These are phyloP conservation scores for Seriola dumerili DNA, from an alignment of 2,113 vertebrate species.

Conservation along the genomic window DNA sequence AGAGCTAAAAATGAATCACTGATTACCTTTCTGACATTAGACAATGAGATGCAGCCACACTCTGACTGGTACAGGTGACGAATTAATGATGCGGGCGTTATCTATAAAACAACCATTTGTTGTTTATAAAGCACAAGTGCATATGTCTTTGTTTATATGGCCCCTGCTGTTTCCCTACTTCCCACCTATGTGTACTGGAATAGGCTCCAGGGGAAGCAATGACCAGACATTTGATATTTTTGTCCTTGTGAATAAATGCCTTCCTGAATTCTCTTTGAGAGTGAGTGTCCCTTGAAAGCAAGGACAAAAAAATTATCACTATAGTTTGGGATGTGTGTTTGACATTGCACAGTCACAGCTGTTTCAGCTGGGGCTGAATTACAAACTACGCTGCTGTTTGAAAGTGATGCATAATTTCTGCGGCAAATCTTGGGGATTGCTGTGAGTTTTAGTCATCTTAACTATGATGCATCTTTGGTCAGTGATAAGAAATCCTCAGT, in stretches of 20 bases:
- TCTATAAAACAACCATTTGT: neutral
- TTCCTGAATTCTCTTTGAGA: neutral
- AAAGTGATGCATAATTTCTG: conserved; percentile 6
- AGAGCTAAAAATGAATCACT: neutral
- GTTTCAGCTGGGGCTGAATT: neutral
- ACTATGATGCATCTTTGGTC: conserved; percentile 18
- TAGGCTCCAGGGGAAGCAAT: neutral
- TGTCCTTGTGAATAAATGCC: neutral
- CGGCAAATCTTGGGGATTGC: neutral
- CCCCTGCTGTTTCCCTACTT: neutral
- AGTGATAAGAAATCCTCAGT: neutral
- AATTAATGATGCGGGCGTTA: neutral
- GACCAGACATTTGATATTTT: neutral
- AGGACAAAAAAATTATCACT: neutral
- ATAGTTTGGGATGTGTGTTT: neutral
- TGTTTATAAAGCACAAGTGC: neutral
- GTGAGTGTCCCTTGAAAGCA: conserved; percentile 1
- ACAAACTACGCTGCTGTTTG: neutral
- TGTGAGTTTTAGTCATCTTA: conserved; percentile 2
- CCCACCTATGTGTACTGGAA: neutral
- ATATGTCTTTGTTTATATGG: neutral
- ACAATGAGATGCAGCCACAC: neutral
- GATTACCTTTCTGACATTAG: neutral
- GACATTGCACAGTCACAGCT: conserved; percentile 16
- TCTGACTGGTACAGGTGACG: neutral